Evolutionary conservation across 2,113 vertebrate genomes (phyloP).

Genomic region (Cyphomyrus discorhynchus): DNA sequence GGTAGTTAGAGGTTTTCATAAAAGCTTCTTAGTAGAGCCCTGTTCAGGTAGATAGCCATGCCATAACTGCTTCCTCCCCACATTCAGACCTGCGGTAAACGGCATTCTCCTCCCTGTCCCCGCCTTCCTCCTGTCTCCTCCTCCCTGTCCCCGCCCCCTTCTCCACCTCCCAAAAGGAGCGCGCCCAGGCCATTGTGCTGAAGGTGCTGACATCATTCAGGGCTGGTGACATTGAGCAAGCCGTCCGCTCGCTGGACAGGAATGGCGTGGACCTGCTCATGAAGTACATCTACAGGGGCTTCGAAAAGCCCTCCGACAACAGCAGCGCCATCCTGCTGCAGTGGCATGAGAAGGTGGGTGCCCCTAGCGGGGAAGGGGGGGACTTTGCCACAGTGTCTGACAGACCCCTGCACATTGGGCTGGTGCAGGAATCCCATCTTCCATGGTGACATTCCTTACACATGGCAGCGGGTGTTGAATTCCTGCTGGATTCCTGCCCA

Average conservation of each 20-base stretch:
- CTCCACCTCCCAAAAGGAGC: conserved; percentile 55
- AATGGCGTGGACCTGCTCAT: conserved; percentile 77
- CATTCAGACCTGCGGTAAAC: background rate
- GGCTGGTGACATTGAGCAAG: conserved; percentile 77
- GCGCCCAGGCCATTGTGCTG: conserved; percentile 70
- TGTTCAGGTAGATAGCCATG: background rate
- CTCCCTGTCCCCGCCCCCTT: conserved; percentile 8
- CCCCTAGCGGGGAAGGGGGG: background rate
- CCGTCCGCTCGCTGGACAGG: conserved; percentile 73
- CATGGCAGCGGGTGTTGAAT: background rate
- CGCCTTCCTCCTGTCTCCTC: background rate
- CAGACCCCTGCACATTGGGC: background rate
- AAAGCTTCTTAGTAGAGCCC: background rate
- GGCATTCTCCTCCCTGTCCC: background rate
- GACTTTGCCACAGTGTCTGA: background rate
- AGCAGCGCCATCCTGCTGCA: conserved; percentile 82
- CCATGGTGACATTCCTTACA: background rate
- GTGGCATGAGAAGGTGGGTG: conserved; percentile 81
- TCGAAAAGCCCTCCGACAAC: conserved; percentile 79
- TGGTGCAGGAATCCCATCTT: background rate
- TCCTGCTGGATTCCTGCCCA: background rate
- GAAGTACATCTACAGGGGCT: conserved; percentile 88
- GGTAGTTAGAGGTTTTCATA: background rate
- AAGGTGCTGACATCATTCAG: conserved; percentile 77
- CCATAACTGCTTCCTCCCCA: background rate